Base-by-base conservation (phyloP, 2,113 vertebrate genomes). In the Falco punctatus region DNA sequence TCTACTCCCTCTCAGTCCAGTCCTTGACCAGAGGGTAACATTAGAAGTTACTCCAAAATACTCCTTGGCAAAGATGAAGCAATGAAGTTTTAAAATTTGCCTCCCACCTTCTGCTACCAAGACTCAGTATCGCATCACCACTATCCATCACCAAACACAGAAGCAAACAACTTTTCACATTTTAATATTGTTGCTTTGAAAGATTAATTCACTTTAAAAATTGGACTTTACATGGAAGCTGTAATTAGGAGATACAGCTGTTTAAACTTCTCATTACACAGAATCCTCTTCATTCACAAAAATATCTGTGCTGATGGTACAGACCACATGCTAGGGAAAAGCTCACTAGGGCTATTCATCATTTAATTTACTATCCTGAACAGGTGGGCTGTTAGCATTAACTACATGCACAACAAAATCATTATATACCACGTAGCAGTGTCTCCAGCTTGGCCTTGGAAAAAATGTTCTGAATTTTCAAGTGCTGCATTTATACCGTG, bases 361-460 rank as follows among this genome's bases (percentile, higher is more conserved):
- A 71, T 27, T n/a, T 30, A 38, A 85, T 81, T 74, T 51, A 77
- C 94, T 86, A 27, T 75, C 96, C 93, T 22, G 8, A 97, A 96
- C 97, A 98, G 97, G 97, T 97, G 97, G 96, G 96, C 87, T 81
- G 51, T 15, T 49, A 21, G 75, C 51, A 7, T 35, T 73, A 51
- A 78, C 85, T 1, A 57, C 64, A 46, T 0, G 11, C 92, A 96
- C 82, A 95, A 91, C 84, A 90, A 70, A 74, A 69, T 48, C 91
- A 77, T 91, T 93, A 74, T 59, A 21, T 0, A 10, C 15, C 33
- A 23, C 38, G 7, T 0, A 33, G 78, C 67, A 77, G 69, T 8
- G 58, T 66, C 84, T 67, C 62, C 78, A 72, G 65, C 79, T 22
- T 12, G n/a, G 77, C 57, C 30, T 46, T 21, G 80, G 65, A 71